A percentile compares a stretch with the other conserved stretches of the same genome.
Evolutionary conservation across 2,113 vertebrate genomes (phyloP).

Genomic region (Scartelaos histophorus): DNA sequence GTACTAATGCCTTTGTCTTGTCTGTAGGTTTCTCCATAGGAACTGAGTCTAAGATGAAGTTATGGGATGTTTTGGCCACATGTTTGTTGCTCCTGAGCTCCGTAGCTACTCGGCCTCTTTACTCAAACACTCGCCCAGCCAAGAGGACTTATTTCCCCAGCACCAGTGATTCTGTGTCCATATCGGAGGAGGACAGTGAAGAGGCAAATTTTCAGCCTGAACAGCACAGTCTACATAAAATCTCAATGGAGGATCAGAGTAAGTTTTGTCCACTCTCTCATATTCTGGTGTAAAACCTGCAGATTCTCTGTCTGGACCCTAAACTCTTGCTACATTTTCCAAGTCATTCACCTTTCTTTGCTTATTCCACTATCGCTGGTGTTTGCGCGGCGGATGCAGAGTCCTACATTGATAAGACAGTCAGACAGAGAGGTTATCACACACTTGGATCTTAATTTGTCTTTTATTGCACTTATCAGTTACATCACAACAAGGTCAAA

Average conservation of each 20-base stretch:
- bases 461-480: slow-evolving; percentile 55
- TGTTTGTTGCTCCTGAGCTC: slow-evolving; percentile 97
- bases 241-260: slow-evolving; percentile 76
- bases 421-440: slow-evolving; percentile 41
- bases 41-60: slow-evolving; percentile 99
- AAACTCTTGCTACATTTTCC: slow-evolving; percentile 1
- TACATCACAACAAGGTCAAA: slow-evolving; percentile 58
- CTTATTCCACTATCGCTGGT: slow-evolving; percentile 27
- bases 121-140: slow-evolving; percentile 81
- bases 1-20: slow-evolving; percentile 4
- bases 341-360: slow-evolving; percentile 8
- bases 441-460: slow-evolving; percentile 49
- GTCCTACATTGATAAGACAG: slow-evolving; percentile 53
- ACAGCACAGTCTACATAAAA: slow-evolving; percentile 63
- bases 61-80: slow-evolving; percentile 98
- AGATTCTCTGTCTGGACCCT: neutral
- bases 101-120: slow-evolving; percentile 88
- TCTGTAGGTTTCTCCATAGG: slow-evolving; percentile 87
- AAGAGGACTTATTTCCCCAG: slow-evolving; percentile 71
- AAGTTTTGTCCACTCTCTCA: slow-evolving; percentile 43
- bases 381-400: slow-evolving; percentile 17
- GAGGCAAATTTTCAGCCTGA: slow-evolving; percentile 62
- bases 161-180: slow-evolving; percentile 79
- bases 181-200: slow-evolving; percentile 74
- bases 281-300: neutral